Evolutionary conservation across 2,113 vertebrate genomes (phyloP).

Genomic region (Cromileptes altivelis): DNA sequence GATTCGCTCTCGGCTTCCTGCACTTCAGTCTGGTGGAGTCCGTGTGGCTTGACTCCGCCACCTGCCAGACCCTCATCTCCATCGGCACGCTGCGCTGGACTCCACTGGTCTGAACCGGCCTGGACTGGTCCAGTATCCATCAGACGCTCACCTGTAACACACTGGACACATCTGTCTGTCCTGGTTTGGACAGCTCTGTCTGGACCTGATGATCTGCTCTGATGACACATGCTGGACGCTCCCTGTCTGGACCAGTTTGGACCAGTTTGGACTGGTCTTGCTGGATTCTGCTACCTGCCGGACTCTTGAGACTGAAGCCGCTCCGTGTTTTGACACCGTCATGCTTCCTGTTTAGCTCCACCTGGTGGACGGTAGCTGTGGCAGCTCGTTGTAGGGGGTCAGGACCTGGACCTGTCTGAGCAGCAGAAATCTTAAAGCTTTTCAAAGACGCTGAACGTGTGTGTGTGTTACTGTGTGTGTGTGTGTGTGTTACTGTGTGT

Average conservation of each 20-base stretch:
- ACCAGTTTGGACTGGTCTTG: not conserved
- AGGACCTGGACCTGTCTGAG: not conserved
- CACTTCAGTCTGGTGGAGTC: conserved; percentile 94
- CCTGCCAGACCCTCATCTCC: conserved; percentile 94
- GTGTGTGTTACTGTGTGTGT: too few species aligned
- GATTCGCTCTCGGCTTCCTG: conserved; percentile 91
- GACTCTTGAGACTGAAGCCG: too few species aligned
- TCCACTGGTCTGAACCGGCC: conserved; percentile 21
- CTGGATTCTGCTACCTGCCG: too few species aligned
- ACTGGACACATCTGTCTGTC: not conserved
- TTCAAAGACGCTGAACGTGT: too few species aligned
- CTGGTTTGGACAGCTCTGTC: too few species aligned
- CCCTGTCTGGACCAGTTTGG: not conserved
- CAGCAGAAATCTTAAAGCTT: too few species aligned
- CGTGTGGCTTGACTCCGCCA: conserved; percentile 93
- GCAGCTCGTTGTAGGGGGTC: not conserved
- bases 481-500: too few species aligned
- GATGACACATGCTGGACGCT: too few species aligned
- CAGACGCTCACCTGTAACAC: not conserved
- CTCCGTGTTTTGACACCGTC: too few species aligned
- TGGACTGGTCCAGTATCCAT: not conserved
- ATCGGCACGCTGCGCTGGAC: conserved; percentile 86
- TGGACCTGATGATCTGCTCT: not conserved
- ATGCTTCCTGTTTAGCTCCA: too few species aligned
- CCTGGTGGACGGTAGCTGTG: too few species aligned